These are phyloP conservation scores for Galaxias olidus DNA, from an alignment of 2,797 vertebrate species.

Conservation along the genomic window DNA sequence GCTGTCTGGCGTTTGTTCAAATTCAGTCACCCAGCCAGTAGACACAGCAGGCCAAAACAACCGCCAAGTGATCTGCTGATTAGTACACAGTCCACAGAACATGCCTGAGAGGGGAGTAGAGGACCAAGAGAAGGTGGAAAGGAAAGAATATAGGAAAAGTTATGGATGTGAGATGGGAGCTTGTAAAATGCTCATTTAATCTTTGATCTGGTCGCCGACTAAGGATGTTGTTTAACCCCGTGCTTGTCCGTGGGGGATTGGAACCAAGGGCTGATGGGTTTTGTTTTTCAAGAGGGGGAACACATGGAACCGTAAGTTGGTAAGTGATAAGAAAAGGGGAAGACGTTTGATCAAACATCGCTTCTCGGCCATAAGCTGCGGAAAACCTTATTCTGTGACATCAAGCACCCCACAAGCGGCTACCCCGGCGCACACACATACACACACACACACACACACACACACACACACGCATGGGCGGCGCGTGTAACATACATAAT, in stretches of 20 bases:
- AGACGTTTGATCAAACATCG: conserved; percentile 40
- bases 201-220: conserved; percentile 25
- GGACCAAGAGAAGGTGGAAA: conserved; percentile 1
- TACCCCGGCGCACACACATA: background rate
- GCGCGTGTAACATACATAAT: background rate
- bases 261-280: conserved; percentile 66
- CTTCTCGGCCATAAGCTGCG: conserved; percentile 51
- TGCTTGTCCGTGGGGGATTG: conserved; percentile 58
- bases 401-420: conserved; percentile 21
- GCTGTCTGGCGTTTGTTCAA: conserved; percentile 81
- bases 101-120: conserved; percentile 13
- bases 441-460: background rate
- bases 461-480: background rate
- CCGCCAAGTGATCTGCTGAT: conserved; percentile 87
- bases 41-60: conserved; percentile 87
- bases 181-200: conserved; percentile 39
- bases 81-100: conserved; percentile 79
- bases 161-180: background rate
- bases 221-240: conserved; percentile 51
- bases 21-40: conserved; percentile 87
- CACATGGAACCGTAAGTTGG: conserved; percentile 68
- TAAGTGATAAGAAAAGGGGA: conserved; percentile 70
- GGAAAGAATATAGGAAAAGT: background rate
- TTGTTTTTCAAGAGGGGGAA: conserved; percentile 70
- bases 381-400: conserved; percentile 57